Conservation (phyloP, 2,113 vertebrate species). For the Crotophaga sulcirostris region DNA sequence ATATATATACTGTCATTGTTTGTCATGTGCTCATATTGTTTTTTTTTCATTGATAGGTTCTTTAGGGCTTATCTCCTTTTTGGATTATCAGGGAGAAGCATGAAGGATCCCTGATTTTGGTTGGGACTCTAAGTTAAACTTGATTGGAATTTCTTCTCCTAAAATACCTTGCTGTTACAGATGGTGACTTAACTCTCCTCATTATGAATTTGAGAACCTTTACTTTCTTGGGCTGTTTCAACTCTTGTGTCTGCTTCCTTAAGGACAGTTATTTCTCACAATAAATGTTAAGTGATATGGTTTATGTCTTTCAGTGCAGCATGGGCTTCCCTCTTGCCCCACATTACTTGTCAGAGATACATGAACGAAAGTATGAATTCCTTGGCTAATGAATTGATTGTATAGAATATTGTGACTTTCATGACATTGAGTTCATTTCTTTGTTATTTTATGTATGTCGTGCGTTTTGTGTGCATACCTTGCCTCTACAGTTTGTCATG, state of each 20-base stretch:
- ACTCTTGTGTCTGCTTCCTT: neutral
- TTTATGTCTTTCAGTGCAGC: neutral
- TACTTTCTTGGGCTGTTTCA: neutral
- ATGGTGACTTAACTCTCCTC: neutral
- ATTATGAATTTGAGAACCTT: neutral
- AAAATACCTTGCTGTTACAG: neutral
- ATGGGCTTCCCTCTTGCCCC: neutral
- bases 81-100: neutral
- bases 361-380: neutral
- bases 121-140: neutral
- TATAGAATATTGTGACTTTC: neutral
- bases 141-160: neutral
- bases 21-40: neutral
- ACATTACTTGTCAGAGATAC: neutral
- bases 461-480: neutral
- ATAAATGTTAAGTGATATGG: neutral
- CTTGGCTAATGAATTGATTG: neutral
- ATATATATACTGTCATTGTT: neutral
- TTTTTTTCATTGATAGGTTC: neutral
- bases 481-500: neutral
- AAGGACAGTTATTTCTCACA: neutral
- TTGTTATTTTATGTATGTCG: neutral
- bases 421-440: neutral
- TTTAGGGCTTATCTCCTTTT: neutral
- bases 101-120: neutral